Conservation (phyloP, 2,888 invertebrate genomes). For the Drosophila yooni region DNA sequence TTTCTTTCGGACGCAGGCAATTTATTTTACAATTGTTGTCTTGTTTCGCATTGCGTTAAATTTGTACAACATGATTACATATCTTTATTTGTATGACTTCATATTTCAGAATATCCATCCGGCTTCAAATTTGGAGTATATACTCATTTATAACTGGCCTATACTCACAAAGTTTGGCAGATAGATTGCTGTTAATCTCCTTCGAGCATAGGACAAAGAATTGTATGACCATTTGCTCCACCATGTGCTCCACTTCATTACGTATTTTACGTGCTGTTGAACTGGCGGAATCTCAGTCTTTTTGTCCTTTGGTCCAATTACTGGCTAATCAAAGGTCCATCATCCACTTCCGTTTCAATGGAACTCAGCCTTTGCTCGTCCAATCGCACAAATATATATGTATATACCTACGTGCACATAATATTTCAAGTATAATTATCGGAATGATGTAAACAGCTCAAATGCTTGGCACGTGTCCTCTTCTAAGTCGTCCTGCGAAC, state of each 20-base stretch:
- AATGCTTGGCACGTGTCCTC: slow-evolving; percentile 11
- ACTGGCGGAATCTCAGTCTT: not conserved
- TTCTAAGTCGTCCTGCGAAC: slow-evolving; percentile 4
- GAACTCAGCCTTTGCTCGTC: slow-evolving; percentile 10
- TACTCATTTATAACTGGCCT: no score
- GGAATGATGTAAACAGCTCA: slow-evolving; percentile 10
- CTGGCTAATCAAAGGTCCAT: slow-evolving; percentile 14
- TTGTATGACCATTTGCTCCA: not conserved
- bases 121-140: not conserved
- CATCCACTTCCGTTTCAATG: slow-evolving; percentile 19
- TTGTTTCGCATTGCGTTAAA: not conserved
- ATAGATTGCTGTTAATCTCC: not conserved
- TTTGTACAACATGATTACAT: not conserved
- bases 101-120: not conserved
- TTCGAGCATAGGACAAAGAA: not conserved
- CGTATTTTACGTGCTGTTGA: not conserved
- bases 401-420: slow-evolving; percentile 29
- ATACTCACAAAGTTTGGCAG: not conserved
- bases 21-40: not conserved
- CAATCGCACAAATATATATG: not conserved
- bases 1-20: not conserved
- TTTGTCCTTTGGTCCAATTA: not conserved
- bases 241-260: not conserved
- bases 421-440: slow-evolving; percentile 33
- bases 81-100: not conserved